Conservation (phyloP, 2,113 vertebrate genomes). For the Scalopus aquaticus region DNA sequence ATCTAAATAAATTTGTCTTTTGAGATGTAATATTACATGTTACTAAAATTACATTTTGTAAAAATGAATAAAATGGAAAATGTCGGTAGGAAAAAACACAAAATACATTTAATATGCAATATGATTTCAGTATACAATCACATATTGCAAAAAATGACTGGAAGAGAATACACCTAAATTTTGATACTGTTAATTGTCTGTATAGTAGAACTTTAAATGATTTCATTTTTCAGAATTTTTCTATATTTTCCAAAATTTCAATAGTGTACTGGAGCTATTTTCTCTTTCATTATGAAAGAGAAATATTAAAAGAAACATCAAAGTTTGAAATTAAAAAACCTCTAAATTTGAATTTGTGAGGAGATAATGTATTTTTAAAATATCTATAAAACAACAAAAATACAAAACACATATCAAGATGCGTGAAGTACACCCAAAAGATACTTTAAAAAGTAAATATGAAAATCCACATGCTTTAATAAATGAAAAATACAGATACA, state of each 20-base stretch:
- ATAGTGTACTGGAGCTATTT: not conserved
- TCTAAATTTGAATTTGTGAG: not conserved
- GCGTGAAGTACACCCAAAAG: not conserved
- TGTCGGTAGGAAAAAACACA: not conserved
- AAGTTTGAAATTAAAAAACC: not conserved
- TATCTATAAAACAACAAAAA: not conserved
- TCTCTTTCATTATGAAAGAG: not conserved
- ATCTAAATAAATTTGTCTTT: not conserved
- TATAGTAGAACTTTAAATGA: not conserved
- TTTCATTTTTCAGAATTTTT: not conserved
- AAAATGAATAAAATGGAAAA: not conserved
- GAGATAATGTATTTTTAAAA: not conserved
- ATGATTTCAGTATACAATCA: not conserved
- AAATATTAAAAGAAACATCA: not conserved
- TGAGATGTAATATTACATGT: not conserved
- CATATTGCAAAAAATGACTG: not conserved
- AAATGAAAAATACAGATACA: not conserved
- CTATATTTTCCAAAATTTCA: not conserved
- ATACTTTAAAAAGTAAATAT: not conserved
- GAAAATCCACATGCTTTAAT: not conserved
- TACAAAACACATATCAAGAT: not conserved
- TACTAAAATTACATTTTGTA: not conserved
- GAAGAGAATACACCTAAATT: not conserved
- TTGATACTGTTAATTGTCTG: not conserved
- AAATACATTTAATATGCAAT: not conserved